Evolutionary conservation across 2,888 invertebrate species (phyloP).

Genomic region (Thalpophila matura): DNA sequence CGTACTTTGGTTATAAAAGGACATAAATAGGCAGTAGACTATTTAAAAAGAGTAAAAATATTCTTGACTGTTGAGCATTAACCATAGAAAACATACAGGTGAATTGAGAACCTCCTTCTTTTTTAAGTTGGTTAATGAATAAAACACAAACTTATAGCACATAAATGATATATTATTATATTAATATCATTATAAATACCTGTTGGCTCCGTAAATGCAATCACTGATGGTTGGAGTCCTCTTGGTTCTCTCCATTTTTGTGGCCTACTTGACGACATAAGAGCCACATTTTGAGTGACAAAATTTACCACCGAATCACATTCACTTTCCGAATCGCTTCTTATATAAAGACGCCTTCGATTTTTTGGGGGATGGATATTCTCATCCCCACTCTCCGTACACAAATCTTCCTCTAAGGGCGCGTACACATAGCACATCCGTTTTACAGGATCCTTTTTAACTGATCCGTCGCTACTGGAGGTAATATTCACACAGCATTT

Average conservation of each 20-base stretch:
- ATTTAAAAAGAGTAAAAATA: background rate
- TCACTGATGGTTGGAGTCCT: slow-evolving; percentile 37
- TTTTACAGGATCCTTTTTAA: too few species aligned
- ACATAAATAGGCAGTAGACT: background rate
- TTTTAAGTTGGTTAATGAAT: slow-evolving; percentile 8
- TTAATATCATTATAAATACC: slow-evolving; percentile 14
- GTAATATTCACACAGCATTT: too few species aligned
- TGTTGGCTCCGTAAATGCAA: slow-evolving; percentile 33
- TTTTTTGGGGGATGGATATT: slow-evolving; percentile 22
- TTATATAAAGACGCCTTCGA: slow-evolving; percentile 10
- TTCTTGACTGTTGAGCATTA: background rate
- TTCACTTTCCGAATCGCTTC: slow-evolving; percentile 1
- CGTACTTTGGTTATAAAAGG: too few species aligned
- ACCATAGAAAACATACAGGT: background rate
- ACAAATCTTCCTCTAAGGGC: slow-evolving; percentile 7
- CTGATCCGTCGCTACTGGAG: too few species aligned
- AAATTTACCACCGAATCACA: background rate
- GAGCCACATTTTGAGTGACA: background rate
- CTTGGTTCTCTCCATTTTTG: slow-evolving; percentile 13
- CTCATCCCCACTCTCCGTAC: slow-evolving; percentile 20
- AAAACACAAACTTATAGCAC: slow-evolving; percentile 5
- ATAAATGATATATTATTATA: slow-evolving; percentile 21
- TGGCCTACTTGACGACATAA: background rate
- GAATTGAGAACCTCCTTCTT: slow-evolving; percentile 6
- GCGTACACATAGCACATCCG: background rate